Evolutionary conservation across 2,888 invertebrate genomes (phyloP), one percentile per base, ranked within the genome.

Genomic region (Galeopsomyia nigrocyanea): DNA sequence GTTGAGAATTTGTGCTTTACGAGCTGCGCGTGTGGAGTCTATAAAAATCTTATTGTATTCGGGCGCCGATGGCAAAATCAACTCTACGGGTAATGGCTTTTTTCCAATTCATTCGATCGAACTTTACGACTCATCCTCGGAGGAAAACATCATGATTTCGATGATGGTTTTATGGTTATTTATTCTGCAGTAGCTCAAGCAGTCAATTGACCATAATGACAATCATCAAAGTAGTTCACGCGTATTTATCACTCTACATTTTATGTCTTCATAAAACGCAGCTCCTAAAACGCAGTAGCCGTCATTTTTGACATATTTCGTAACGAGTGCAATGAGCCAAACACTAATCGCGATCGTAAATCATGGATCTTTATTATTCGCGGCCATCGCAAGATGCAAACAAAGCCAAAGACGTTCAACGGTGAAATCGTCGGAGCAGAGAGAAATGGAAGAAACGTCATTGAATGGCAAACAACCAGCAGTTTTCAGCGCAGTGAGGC

Each of bases 101-200:
- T 62, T 58, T 6, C 39, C 13, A 51, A 51, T 63, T 53, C 51
- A 63, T 55, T 39, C 47, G 50, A 56, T 26, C 26, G 39, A 67
- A n/a, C n/a, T 19, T 62, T 61, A 13, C 3, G 13, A 49, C 17
- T 39, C 14, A 49, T 7, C 9, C 1, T n/a, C 6, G 19, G 7
- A 57, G 22, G 62, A 57, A 67, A 62, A 50, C 47, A 39, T 26
- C 60, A 47, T 22, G 22, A 19, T 3, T 14, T 47, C 56, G 50
- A 31, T 55, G 64, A 64, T 64, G 64, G 68, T 39, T 72, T 72
- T 64, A 68, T 50, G 16, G 64, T 57, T 68, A 53, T 68, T 68
- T 72, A 68, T 68, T 64, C 51, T 58, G 58, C 51, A 63, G 58
- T 68, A 68, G 58, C 31, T 39, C 10, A 14, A 26, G 46, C 16